A percentile compares a stretch with the other conserved stretches of the same genome.
Evolutionary conservation across 1,140 invertebrate genomes (phyloP).

Genomic region (Ostrea edulis): DNA sequence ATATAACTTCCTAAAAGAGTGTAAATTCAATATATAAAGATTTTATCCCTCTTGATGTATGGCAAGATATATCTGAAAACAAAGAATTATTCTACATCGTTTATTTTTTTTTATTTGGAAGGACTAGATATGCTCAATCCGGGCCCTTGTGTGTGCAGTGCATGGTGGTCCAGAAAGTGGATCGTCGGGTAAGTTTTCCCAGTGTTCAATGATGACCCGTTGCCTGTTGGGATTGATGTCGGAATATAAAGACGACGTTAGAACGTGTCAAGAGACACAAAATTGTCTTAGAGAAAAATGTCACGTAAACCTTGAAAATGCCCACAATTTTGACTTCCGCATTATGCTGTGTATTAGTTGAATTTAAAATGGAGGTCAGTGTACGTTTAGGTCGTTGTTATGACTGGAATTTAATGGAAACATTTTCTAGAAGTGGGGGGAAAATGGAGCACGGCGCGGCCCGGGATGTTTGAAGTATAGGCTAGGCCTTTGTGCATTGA

Average conservation of each 20-base stretch:
- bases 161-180: slow-evolving; percentile 35
- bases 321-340: neutral
- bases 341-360: neutral
- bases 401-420: neutral
- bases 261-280: neutral
- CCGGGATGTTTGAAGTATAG: too few species aligned
- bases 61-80: too few species aligned
- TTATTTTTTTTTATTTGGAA: too few species aligned
- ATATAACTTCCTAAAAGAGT: too few species aligned
- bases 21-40: too few species aligned
- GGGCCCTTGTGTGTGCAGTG: neutral
- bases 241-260: neutral
- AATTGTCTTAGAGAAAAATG: neutral
- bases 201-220: slow-evolving; percentile 33
- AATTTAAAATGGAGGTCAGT: slow-evolving; percentile 31
- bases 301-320: neutral
- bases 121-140: neutral
- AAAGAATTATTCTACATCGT: too few species aligned
- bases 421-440: too few species aligned
- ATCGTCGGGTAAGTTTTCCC: slow-evolving; percentile 33
- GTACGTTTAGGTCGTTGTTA: neutral
- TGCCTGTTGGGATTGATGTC: slow-evolving; percentile 33
- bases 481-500: too few species aligned
- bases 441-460: too few species aligned
- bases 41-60: too few species aligned